Evolutionary conservation across 2,113 vertebrate species (phyloP).

Genomic region (Centropus bengalensis): DNA sequence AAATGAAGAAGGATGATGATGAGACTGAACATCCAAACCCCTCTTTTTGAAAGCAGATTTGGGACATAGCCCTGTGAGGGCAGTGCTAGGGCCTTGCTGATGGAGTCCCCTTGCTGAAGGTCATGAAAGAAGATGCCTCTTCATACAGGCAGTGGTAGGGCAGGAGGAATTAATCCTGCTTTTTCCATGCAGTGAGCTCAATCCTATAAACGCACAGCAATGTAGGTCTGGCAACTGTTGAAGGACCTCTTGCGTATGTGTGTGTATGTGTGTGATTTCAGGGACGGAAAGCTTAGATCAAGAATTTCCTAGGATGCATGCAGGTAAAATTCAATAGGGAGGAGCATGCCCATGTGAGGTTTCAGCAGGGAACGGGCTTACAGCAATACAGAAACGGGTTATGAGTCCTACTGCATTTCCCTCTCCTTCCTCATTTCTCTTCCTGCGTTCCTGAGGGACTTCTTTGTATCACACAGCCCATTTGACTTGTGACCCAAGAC

Average conservation of each 20-base stretch:
- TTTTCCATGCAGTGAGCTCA: not conserved
- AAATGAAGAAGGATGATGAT: not conserved
- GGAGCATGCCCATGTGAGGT: not conserved
- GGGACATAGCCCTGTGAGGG: not conserved
- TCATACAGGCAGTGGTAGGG: not conserved
- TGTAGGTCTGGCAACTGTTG: not conserved
- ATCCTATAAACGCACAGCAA: not conserved
- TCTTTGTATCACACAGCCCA: not conserved
- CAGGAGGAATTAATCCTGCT: not conserved
- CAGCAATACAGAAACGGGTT: not conserved
- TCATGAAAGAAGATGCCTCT: not conserved
- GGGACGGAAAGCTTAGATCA: not conserved
- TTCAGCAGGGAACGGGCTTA: not conserved
- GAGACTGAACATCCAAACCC: not conserved
- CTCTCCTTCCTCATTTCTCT: slow-evolving; percentile 22
- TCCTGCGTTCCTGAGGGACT: not conserved
- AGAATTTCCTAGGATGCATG: not conserved
- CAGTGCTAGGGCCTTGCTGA: not conserved
- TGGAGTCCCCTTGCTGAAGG: not conserved
- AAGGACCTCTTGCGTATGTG: not conserved
- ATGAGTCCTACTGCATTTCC: not conserved
- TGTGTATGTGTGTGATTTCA: not conserved
- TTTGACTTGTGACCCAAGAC: slow-evolving; percentile 30
- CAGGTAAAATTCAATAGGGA: not conserved
- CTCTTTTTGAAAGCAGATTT: not conserved